Base-by-base conservation (phyloP, 2,797 vertebrate genomes). In the Alca torda region DNA sequence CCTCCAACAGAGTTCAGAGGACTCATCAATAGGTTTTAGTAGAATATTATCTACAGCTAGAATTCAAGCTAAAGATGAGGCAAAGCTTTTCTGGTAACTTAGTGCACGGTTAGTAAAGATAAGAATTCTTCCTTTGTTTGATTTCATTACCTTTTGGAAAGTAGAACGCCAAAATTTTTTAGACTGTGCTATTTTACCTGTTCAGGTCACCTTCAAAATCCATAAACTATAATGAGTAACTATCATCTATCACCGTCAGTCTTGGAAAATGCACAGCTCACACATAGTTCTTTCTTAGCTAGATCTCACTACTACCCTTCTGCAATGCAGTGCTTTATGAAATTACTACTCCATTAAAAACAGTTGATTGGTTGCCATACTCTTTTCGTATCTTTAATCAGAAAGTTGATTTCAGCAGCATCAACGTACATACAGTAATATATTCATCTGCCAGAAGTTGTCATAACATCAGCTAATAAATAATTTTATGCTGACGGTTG, bases 401-500 rank as follows among this genome's bases (percentile, higher is more conserved):
- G 73, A 87, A 92, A 89, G 48, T 33, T 92, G 87, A 90, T 94
- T 91, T 95, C 65, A 63, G 60, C 26, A 90, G 17, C 76, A 89
- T 84, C 68, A 70, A 69, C 13, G 7, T 79, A 61, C 24, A 72
- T 79, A 50, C 6, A 37, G 17, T 43, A 95, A 70, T 93, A 64
- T 43, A 97, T 96, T 96, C 28, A 81, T 84, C 89, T 94, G 82
- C 56, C 84, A 96, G 64, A 90, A 70, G 35, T 18, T 89, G 78
- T 89, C 83, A 86, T 82, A 90, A 84, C 53, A 77, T 41, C 33
- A 30, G 76, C 69, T 92, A 87, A 91, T 94, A 95, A 97, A 96
- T 86, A 75, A 93, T 97, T 92, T 90, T 86, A 64, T 90, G 57
- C 67, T 94, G 87, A 72, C 2, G 1, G 81, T 86, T 86, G 48